Evolutionary conservation across 1,140 invertebrate genomes (phyloP).

Genomic region (Trypoxylus dichotomus): DNA sequence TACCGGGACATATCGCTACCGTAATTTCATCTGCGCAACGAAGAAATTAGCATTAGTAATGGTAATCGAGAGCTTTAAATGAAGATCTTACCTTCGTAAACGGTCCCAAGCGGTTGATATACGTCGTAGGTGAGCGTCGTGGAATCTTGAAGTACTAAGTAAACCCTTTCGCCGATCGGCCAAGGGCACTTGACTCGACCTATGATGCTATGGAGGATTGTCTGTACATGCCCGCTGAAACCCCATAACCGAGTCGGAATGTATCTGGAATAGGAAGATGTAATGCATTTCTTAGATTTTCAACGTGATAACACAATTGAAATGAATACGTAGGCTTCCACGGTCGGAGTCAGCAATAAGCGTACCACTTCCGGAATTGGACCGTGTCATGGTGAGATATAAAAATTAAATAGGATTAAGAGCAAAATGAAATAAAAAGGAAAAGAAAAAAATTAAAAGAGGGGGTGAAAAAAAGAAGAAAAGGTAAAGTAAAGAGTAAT

Average conservation of each 20-base stretch:
- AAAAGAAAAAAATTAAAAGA: too few species aligned
- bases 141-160: constrained; percentile 73
- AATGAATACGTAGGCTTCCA: too few species aligned
- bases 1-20: constrained; percentile 87
- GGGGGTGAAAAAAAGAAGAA: too few species aligned
- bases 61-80: not conserved
- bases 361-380: too few species aligned
- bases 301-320: too few species aligned
- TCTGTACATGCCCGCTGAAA: constrained; percentile 91
- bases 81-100: constrained; percentile 62
- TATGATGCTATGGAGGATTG: constrained; percentile 86
- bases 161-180: constrained; percentile 79
- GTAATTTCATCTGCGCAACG: constrained; percentile 77
- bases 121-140: constrained; percentile 91
- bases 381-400: too few species aligned
- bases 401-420: too few species aligned
- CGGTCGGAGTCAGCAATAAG: too few species aligned
- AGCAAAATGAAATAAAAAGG: too few species aligned
- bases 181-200: constrained; percentile 83
- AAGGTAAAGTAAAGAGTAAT: too few species aligned
- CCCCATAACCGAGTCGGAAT: constrained; percentile 90
- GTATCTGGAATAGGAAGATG: constrained; percentile 65
- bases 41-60: constrained; percentile 37
- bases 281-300: too few species aligned
- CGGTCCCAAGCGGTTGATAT: constrained; percentile 75